Evolutionary conservation across 1,140 invertebrate genomes (phyloP).

Genomic region (Drosophila nigromelanica): DNA sequence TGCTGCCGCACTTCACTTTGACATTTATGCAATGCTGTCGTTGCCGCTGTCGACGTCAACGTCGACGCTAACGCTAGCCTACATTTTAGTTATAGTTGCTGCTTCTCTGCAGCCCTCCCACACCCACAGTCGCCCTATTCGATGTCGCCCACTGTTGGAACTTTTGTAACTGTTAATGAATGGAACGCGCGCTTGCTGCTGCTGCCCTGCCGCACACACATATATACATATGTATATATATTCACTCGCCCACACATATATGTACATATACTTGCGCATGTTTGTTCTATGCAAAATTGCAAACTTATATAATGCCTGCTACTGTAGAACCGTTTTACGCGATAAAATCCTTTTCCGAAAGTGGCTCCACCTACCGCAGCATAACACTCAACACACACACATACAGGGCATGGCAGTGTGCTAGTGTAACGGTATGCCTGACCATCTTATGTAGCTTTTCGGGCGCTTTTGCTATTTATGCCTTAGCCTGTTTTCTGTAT

Average conservation of each 20-base stretch:
- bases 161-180: slow-evolving; percentile 55
- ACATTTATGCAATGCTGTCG: slow-evolving; percentile 60
- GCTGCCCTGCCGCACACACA: not conserved
- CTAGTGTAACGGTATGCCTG: slow-evolving; percentile 3
- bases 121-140: slow-evolving; percentile 6
- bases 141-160: slow-evolving; percentile 22
- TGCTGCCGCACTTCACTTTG: slow-evolving; percentile 46
- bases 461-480: slow-evolving; percentile 22
- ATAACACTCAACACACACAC: not conserved
- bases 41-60: slow-evolving; percentile 14
- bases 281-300: slow-evolving; percentile 32
- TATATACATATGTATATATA: too few species aligned
- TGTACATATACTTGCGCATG: slow-evolving; percentile 3
- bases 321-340: slow-evolving; percentile 3
- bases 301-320: slow-evolving; percentile 45
- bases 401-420: not conserved
- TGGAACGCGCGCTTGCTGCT: slow-evolving; percentile 16
- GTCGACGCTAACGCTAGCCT: slow-evolving; percentile 40
- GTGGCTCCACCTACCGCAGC: slow-evolving; percentile 13
- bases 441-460: slow-evolving; percentile 3
- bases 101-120: slow-evolving; percentile 1
- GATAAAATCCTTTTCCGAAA: slow-evolving; percentile 34
- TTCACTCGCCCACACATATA: slow-evolving; percentile 6
- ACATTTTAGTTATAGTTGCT: slow-evolving; percentile 33
- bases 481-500: slow-evolving; percentile 12